These are phyloP conservation scores for Fopius arisanus DNA, from an alignment of 1,140 invertebrate species.

Conservation along the genomic window DNA sequence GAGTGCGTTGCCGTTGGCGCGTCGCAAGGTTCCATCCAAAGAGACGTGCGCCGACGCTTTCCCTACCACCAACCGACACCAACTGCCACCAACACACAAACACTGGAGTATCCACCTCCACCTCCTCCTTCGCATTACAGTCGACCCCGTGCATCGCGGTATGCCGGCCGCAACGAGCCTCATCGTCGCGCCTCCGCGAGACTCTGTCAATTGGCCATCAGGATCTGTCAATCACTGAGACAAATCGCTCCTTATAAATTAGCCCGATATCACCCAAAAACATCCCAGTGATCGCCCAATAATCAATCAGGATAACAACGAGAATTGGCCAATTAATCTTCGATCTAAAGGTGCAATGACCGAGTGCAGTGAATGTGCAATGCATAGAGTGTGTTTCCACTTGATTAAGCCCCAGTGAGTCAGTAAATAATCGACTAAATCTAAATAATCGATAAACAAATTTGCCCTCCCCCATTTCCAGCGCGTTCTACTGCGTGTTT, in stretches of 20 bases:
- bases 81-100: slow-evolving; percentile 22
- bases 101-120: slow-evolving; percentile 25
- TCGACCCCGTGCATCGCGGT: slow-evolving; percentile 65
- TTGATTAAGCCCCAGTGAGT: not conserved
- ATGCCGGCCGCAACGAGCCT: slow-evolving; percentile 54
- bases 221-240: not conserved
- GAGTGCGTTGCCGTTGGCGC: slow-evolving; percentile 1
- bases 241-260: not conserved
- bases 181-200: slow-evolving; percentile 36
- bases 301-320: not conserved
- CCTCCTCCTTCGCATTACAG: slow-evolving; percentile 44
- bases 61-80: slow-evolving; percentile 4
- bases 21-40: not conserved
- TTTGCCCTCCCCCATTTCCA: no score
- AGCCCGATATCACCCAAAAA: not conserved
- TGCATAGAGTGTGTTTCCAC: not conserved
- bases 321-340: not conserved
- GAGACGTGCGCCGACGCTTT: slow-evolving; percentile 25
- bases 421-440: not conserved
- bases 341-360: slow-evolving; percentile 10
- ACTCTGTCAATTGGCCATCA: slow-evolving; percentile 28
- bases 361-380: not conserved
- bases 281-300: not conserved
- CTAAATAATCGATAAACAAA: not conserved
- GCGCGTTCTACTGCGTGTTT: not conserved